Evolutionary conservation across 2,113 vertebrate species (phyloP).

Genomic region (Sapayoa aenigma): DNA sequence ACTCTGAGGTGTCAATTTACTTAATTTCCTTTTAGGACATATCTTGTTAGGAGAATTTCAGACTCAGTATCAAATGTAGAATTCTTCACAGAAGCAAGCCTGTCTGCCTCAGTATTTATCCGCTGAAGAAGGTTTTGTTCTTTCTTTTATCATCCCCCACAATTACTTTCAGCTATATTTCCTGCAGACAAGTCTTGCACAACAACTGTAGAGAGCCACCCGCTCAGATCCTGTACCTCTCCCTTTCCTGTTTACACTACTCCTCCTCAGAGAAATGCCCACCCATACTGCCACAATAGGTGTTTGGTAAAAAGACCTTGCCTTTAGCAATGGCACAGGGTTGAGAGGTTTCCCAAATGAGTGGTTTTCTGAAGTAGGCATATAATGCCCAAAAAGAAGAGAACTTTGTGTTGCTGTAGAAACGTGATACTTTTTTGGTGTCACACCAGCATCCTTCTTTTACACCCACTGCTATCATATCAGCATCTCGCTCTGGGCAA

Average conservation of each 20-base stretch:
- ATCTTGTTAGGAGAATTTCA: neutral
- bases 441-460: neutral
- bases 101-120: neutral
- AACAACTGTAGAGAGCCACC: neutral
- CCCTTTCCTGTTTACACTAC: slow-evolving; percentile 15
- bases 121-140: neutral
- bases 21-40: neutral
- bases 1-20: neutral
- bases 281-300: neutral
- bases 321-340: neutral
- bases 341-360: neutral
- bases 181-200: slow-evolving; percentile 2
- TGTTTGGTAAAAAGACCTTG: neutral
- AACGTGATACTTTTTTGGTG: neutral
- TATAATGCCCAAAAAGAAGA: neutral
- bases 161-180: slow-evolving; percentile 9
- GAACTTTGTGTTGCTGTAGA: neutral
- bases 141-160: slow-evolving; percentile 12
- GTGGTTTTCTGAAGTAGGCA: neutral
- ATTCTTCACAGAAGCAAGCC: neutral
- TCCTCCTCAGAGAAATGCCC: neutral
- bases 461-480: neutral
- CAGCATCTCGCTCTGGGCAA: neutral
- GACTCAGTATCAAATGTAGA: neutral
- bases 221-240: slow-evolving; percentile 16